phyloP scores from a whole-genome alignment of 2,113 vertebrate species.

The Mesoclemmys tuberculata region DNA sequence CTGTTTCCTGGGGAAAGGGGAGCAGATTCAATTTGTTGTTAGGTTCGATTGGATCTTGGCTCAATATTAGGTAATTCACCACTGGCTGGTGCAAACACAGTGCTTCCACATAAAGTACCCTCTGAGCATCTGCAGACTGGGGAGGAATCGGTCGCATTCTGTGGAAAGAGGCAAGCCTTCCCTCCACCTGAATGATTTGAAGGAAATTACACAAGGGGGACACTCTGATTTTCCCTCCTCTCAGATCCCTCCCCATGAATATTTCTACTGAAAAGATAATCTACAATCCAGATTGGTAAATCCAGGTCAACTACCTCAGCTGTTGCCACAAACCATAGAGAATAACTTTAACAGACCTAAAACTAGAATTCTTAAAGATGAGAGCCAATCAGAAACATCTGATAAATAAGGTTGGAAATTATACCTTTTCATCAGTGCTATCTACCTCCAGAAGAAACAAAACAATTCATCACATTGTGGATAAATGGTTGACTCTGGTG shows the following conservation, averaged over 20 bases:
- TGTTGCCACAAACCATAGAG: not conserved
- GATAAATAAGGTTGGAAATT: not conserved
- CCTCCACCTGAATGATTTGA: not conserved
- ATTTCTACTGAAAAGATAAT: not conserved
- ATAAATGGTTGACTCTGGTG: not conserved
- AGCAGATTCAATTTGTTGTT: not conserved
- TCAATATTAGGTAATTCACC: not conserved
- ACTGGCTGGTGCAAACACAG: not conserved
- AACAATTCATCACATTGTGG: not conserved
- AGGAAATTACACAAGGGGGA: not conserved
- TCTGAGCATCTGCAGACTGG: not conserved
- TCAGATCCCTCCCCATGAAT: not conserved
- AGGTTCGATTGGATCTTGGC: not conserved
- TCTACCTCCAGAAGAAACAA: not conserved
- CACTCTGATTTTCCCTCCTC: not conserved
- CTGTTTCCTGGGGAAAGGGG: not conserved
- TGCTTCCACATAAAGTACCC: not conserved
- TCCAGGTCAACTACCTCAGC: not conserved
- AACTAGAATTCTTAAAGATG: not conserved
- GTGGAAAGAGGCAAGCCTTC: not conserved
- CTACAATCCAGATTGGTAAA: not conserved
- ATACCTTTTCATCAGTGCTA: not conserved
- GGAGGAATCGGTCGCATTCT: not conserved
- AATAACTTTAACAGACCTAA: not conserved
- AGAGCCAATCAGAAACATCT: not conserved